Base-by-base conservation (phyloP, 2,113 vertebrate species). In the Brachypteracias leptosomus region DNA sequence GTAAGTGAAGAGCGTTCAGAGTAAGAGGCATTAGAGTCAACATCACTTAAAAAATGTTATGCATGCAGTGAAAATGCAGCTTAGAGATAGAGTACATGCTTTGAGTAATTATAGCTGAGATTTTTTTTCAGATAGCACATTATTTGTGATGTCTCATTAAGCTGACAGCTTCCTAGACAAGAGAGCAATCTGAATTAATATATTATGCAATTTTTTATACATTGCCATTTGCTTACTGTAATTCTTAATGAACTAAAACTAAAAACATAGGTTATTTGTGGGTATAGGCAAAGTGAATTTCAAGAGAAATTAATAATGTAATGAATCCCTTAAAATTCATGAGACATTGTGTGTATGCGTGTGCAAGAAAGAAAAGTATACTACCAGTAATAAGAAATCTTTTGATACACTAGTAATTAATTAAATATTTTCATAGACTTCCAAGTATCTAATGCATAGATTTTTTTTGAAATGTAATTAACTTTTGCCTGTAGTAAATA, bases 71-170 rank as follows among this genome's bases (percentile, higher is more conserved):
- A 83, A 95, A 93, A 95, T 70, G 82, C 28, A 93, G 54, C 21
- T 90, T 65, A 78, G 75, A 94, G 73, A 55, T 13, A 75, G 67
- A 90, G 68, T 31, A 26, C 3, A 24, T 16, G 11, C 28, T 91
- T 89, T 85, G 57, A 88, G 57, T 57, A 91, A 93, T 93, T 84
- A 85, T 33, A 89, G 79, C 20, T 44, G 20, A 70, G 63, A 63
- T 6, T 5, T 26, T 54, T 89, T 90, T 89, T 81, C 28, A 77
- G 65, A 77, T 54, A 83, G 46, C 28, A 76, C 9, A 58, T 65
- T 58, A 70, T 89, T 93, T 90, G 83, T 86, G 65, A 85, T 78
- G 54, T 91, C 55, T 94, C 79, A 91, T 86, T 91, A 95, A 93
- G 85, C 0, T 83, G 74, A 85, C 84, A 96, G 33, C 46, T 58